Evolutionary conservation across 2,888 invertebrate genomes (phyloP).

Genomic region (Caenorhabditis zanzibari): DNA sequence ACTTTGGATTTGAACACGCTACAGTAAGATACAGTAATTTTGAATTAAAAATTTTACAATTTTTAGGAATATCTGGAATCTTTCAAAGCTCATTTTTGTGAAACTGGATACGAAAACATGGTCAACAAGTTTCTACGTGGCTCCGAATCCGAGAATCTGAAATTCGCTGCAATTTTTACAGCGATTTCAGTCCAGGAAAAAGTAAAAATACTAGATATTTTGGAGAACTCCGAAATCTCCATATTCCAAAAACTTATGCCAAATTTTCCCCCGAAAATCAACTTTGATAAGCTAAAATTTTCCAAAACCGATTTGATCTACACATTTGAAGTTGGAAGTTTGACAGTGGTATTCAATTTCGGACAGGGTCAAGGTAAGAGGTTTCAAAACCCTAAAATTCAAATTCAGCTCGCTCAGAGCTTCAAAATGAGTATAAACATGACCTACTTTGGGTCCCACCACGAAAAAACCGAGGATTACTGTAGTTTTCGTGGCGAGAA

Average conservation of each 20-base stretch:
- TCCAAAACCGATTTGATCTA: constrained; percentile 11
- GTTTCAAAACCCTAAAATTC: background rate
- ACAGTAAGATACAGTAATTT: too few species aligned
- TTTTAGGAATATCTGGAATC: constrained; percentile 35
- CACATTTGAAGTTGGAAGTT: constrained; percentile 7
- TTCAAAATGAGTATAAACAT: constrained; percentile 2
- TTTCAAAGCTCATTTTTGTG: background rate
- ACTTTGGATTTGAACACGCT: too few species aligned
- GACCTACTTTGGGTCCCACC: background rate
- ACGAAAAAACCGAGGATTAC: constrained; percentile 2
- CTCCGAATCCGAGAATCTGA: constrained; percentile 3
- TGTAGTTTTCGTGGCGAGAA: background rate
- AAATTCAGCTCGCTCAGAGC: background rate
- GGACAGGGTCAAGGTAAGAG: background rate
- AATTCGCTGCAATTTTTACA: constrained; percentile 39
- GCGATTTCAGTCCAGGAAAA: constrained; percentile 31
- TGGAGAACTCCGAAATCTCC: constrained; percentile 14
- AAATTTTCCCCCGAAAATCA: background rate
- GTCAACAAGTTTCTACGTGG: constrained; percentile 7
- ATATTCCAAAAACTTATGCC: background rate
- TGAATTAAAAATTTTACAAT: background rate
- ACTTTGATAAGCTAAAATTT: constrained; percentile 9
- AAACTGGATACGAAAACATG: background rate
- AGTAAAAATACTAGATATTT: constrained; percentile 35
- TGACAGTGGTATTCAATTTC: constrained; percentile 35